Base-by-base conservation (phyloP, 2,888 invertebrate species). In the Deilephila porcellus region DNA sequence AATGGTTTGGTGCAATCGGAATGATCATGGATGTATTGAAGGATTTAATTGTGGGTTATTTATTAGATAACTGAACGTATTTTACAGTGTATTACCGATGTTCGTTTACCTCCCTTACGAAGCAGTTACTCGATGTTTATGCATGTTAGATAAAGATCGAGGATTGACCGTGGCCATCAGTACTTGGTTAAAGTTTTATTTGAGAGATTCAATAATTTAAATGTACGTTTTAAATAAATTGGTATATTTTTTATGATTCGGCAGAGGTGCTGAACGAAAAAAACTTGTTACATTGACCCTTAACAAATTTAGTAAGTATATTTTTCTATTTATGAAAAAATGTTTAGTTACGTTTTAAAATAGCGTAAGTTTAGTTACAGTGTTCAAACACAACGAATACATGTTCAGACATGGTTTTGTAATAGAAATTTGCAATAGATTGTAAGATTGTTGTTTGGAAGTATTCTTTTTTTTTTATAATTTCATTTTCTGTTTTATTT, bases 361-460 rank as follows among this genome's bases (percentile, higher is more conserved):
- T 81, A 81, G 81, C 82, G 79, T 79, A 86, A 86, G 82, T 74
- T 74, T 83, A 83, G 81, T 78, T 82, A 80, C 83, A 87, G 86
- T 89, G 87, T 90, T 91, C 88, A 87, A 90, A 90, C 86, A 90
- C 91, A 93, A 93, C 91, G 90, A 93, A 90, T 85, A 84, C 81
- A 81, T 80, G 80, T 86, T 86, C 86, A 81, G 79, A 85, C 81
- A 83, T 67, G 52, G 67, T 86, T 83, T 88, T 86, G 84, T 89
- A 86, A 90, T 88, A 88, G 85, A 87, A 89, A 88, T 88, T 86
- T 85, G 83, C 82, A 85, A 81, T 89, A 88, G 85, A 75, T 84
- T 71, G 53, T 90, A 90, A 86, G 87, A 84, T 89, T 83, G 45
- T 45, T 87, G 86, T 88, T 88, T 85, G 25, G 83, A 90, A 91